Percentiles rank a stretch among this genome's conserved stretches.
Evolutionary conservation across 2,113 vertebrate genomes (phyloP).

Genomic region (Aphyosemion australe): DNA sequence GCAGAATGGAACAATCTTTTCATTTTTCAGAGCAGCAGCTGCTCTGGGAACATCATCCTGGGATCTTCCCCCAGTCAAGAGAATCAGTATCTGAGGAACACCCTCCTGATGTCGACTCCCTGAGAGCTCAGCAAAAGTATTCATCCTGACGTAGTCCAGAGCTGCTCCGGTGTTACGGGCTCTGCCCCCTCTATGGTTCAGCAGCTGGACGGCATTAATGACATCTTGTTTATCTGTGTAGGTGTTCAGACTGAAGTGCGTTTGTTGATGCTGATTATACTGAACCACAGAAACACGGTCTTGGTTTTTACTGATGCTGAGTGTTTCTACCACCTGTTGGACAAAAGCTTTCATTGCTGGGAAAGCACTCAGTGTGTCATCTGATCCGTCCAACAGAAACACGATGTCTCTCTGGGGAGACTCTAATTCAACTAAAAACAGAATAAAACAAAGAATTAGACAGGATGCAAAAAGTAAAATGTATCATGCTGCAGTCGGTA

Average conservation of each 20-base stretch:
- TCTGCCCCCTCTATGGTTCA: constrained; percentile 74
- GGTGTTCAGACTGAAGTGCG: constrained; percentile 74
- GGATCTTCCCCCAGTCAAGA: constrained; percentile 75
- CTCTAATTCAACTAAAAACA: constrained; percentile 76
- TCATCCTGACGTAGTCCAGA: constrained; percentile 69
- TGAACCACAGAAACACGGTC: constrained; percentile 78
- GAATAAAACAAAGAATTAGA: constrained; percentile 53
- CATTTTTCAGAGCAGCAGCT: constrained; percentile 64
- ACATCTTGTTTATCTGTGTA: constrained; percentile 66
- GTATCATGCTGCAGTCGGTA: neutral
- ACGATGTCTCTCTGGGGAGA: constrained; percentile 77
- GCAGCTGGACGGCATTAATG: constrained; percentile 56
- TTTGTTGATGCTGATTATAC: constrained; percentile 70
- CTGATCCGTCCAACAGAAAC: constrained; percentile 80
- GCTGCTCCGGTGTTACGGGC: constrained; percentile 71
- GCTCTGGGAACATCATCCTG: constrained; percentile 72
- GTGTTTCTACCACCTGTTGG: constrained; percentile 68
- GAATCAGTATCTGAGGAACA: constrained; percentile 78
- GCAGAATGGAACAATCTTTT: constrained; percentile 69
- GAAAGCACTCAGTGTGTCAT: constrained; percentile 70
- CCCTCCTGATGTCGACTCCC: constrained; percentile 75
- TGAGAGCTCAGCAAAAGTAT: constrained; percentile 60
- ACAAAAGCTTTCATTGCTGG: constrained; percentile 86
- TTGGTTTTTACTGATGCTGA: constrained; percentile 67
- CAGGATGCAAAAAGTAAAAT: constrained; percentile 5